A percentile compares a stretch with the other conserved stretches of the same genome.
Evolutionary conservation across 2,113 vertebrate genomes (phyloP).

Genomic region (Strix aluco): DNA sequence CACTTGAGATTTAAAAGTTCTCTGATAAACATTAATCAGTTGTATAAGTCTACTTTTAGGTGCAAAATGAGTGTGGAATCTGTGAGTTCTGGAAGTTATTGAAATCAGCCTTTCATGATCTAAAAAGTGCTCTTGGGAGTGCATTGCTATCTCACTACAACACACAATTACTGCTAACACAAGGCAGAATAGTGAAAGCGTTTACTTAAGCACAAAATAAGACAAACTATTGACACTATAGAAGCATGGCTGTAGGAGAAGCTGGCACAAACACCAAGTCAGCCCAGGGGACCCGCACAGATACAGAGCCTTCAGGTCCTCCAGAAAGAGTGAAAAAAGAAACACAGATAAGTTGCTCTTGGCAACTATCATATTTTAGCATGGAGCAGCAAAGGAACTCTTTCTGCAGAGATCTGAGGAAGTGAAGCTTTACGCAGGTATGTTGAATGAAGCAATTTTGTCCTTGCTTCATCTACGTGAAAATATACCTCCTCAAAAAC

Average conservation of each 20-base stretch:
- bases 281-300: background rate
- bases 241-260: background rate
- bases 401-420: background rate
- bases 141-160: background rate
- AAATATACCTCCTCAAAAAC: background rate
- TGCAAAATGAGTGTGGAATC: background rate
- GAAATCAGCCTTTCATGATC: background rate
- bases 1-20: background rate
- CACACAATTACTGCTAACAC: background rate
- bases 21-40: background rate
- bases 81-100: background rate
- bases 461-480: background rate
- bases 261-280: background rate
- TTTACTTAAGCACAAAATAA: background rate
- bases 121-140: background rate
- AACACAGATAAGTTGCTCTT: background rate
- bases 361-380: background rate
- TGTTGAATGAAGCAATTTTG: background rate
- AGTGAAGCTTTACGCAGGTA: background rate
- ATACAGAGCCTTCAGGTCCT: accelerated
- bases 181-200: background rate
- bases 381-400: background rate
- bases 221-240: background rate
- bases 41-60: background rate
- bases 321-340: background rate